Conservation (phyloP, 2,888 invertebrate genomes). For the Germaria angustata region DNA sequence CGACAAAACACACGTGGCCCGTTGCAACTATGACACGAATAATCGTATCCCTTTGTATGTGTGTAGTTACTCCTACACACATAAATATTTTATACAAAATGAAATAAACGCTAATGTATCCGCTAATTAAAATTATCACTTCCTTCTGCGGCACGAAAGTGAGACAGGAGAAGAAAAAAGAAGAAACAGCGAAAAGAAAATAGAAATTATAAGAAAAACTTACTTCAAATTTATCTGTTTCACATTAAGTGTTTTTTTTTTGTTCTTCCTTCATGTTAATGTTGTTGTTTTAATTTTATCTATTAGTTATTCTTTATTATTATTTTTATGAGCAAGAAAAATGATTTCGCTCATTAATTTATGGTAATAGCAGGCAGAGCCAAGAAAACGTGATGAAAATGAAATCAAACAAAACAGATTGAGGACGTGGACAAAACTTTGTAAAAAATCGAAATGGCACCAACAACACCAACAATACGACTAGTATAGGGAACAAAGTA, state of each 20-base stretch:
- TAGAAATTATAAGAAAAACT: slow-evolving; percentile 4
- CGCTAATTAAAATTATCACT: slow-evolving; percentile 63
- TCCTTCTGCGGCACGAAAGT: slow-evolving; percentile 27
- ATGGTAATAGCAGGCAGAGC: slow-evolving; percentile 40
- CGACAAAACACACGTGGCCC: too few relatives aligned
- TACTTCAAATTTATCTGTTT: slow-evolving; percentile 29
- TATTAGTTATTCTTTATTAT: not conserved
- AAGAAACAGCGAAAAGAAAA: not conserved
- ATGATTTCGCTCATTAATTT: slow-evolving; percentile 60
- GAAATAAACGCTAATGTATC: slow-evolving; percentile 45
- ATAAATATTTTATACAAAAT: not conserved
- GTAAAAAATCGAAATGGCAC: not conserved
- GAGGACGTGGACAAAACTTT: not conserved
- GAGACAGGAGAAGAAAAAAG: not conserved
- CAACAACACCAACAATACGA: too few relatives aligned
- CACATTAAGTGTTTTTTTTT: slow-evolving; percentile 17
- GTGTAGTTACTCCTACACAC: not conserved
- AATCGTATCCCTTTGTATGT: too few relatives aligned
- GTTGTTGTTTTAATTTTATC: slow-evolving; percentile 16
- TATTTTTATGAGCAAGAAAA: slow-evolving; percentile 51
- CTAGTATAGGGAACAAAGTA: too few relatives aligned
- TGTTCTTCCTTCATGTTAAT: not conserved
- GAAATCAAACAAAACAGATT: slow-evolving; percentile 24
- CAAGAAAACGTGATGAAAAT: slow-evolving; percentile 21
- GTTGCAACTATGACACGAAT: too few relatives aligned